Base-by-base conservation (phyloP, 1,140 invertebrate species). In the Temnothorax longispinosus region DNA sequence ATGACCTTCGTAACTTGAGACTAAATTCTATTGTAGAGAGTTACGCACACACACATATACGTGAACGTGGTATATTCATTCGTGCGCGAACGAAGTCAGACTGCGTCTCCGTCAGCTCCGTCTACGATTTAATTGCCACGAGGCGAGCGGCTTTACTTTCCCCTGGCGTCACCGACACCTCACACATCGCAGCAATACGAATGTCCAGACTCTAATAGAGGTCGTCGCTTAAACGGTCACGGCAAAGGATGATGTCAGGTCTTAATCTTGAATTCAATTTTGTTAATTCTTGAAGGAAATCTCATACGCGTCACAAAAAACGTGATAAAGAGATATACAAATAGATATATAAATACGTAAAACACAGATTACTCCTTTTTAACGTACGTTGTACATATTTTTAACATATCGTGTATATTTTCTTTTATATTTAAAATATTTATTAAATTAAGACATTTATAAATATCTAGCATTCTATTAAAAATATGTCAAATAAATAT, bases 81-180 rank as follows among this genome's bases (percentile, higher is more conserved):
- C 58, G 44, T 82, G 90, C 71, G 81, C 89, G 58, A 65, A 85
- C 88, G 58, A 65, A 71, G 86, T 78, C 71, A 69, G 81, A 92
- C 92, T 92, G 87, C 69, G 64, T 52, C 47, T 54, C 21, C 52
- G 47, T 56, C 69, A 64, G 47, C 47, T 54, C 21, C 52, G 47
- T 56, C 50, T 35, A 27, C 72, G 27, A 77, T 86, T 81, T 72
- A 56, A 72, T 69, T 87, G 80, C 32, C 74, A 85, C 58, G 32
- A 85, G 21, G 35, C 72, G 69, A 87, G 80, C 58, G 62, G 3
- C 77, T 88, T 88, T 38, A 87, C 92, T 92, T 94, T 94, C 92
- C 89, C 86, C 65, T 84, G 64, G 74, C 56, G 44, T 87, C 65
- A 71, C 38, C 7, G 7, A 58, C 8, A 27, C 27, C 27, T 50